phyloP scores from a whole-genome alignment of 2,797 vertebrate species.

The Tympanoctomys barrerae region DNA sequence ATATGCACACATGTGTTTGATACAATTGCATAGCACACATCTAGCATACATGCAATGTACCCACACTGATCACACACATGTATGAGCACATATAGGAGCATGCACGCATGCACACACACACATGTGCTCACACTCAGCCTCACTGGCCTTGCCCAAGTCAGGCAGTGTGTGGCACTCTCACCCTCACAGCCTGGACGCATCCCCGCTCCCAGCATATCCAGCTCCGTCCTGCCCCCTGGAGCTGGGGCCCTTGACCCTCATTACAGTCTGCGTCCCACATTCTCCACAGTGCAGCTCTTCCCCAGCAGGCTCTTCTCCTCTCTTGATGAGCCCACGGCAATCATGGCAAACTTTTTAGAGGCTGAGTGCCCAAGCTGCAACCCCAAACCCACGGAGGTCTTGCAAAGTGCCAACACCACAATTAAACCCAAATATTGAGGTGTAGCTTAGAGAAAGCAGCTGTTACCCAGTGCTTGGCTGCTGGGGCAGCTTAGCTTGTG shows the following conservation, averaged over 20 bases:
- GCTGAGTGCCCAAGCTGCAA: not conserved
- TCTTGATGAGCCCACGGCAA: not conserved
- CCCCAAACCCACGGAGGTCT: not conserved
- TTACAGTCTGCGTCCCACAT: not conserved
- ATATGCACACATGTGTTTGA: not conserved
- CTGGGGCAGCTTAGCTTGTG: not conserved
- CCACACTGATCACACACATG: not conserved
- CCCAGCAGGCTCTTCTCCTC: not conserved
- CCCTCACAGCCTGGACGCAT: not conserved
- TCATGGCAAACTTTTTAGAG: not conserved
- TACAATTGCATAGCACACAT: too few relatives aligned
- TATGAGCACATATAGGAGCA: not conserved
- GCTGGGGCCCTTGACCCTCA: not conserved
- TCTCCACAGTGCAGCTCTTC: not conserved
- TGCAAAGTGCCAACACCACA: not conserved
- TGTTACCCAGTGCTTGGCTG: not conserved
- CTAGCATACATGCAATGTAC: not conserved
- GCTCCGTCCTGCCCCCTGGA: not conserved
- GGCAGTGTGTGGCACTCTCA: not conserved
- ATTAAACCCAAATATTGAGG: not conserved
- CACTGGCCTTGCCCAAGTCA: not conserved
- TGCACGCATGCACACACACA: too few relatives aligned
- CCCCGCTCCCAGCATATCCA: not conserved
- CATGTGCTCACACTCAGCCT: not conserved
- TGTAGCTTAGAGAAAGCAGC: not conserved